Evolutionary conservation across 2,888 invertebrate genomes (phyloP), one percentile per base, ranked within the genome.

Genomic region (Netelia virgata): DNA sequence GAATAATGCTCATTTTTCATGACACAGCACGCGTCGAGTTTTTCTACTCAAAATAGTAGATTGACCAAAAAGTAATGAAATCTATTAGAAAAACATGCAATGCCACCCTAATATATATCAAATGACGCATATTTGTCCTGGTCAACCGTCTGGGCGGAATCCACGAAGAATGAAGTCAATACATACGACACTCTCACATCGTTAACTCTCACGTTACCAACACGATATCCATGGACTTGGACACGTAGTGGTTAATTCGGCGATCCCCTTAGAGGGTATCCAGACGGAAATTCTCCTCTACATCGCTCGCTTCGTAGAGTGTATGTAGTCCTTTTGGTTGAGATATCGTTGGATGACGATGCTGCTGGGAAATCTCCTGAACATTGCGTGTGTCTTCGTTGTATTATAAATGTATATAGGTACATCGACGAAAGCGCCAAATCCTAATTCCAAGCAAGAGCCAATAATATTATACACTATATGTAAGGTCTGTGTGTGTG

Each of bases 321-420:
- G 14, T 47, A 14, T 47, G 14, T 47, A 47, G 14, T 14, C 47
- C 11, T 47, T 11, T 47, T 47, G 47, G 47, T 14, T 47, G 10
- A 47, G 47, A 47, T 47, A 47, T 47, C 3, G 14, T 14, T 14
- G 14, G 47, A 3, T 3, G 66, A 66, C 66, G 66, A 57, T 57
- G 66, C 66, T 68, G 59, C 41, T 77, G 76, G 76, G 68, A 77
- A 77, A 77, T 77, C 43, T 68, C 68, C 28, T 16, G 43, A 59
- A 77, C 59, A 14, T 47, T 10, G 14, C 14, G 57, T 47, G 43
- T 59, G 43, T 23, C 50, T 59, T 77, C 36, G 70, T 57, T 14
- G 18, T 14, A 16, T 18, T 11, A 1, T 18, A n/a, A 6, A 47
- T 8, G 2, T 47, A 47, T 47, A 47, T 47, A 14, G n/a, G n/a